Evolutionary conservation across 2,113 vertebrate genomes (phyloP).

Genomic region (Prochilodus magdalenae): DNA sequence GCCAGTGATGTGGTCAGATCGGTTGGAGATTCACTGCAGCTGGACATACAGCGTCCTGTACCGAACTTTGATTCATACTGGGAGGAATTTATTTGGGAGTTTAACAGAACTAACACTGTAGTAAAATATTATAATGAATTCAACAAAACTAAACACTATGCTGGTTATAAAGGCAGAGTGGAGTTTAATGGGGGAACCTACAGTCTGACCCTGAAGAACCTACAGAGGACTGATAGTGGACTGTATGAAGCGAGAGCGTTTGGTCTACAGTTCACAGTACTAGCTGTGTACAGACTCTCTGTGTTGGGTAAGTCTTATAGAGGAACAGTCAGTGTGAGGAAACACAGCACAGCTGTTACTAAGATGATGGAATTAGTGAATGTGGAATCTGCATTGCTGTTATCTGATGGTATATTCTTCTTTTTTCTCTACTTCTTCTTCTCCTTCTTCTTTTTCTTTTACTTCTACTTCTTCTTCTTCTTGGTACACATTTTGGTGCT

Average conservation of each 20-base stretch:
- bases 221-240: conserved; percentile 29
- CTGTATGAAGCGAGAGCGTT: not conserved
- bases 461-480: too few relatives aligned
- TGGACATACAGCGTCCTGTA: not conserved
- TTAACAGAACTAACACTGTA: not conserved
- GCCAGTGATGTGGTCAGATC: not conserved
- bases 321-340: too few relatives aligned
- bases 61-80: not conserved
- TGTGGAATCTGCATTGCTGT: too few relatives aligned
- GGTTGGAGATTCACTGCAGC: not conserved
- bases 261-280: too few relatives aligned
- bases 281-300: too few relatives aligned
- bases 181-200: not conserved
- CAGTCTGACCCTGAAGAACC: conserved; percentile 24
- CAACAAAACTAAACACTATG: not conserved
- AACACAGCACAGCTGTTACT: too few relatives aligned
- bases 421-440: too few relatives aligned
- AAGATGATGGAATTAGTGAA: too few relatives aligned
- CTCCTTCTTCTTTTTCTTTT: too few relatives aligned
- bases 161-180: not conserved
- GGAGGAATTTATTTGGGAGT: not conserved
- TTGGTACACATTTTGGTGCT: too few relatives aligned
- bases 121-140: not conserved
- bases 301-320: too few relatives aligned
- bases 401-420: too few relatives aligned